These are phyloP conservation scores for Cherax quadricarinatus DNA, from an alignment of 1,140 invertebrate species.

Conservation along the genomic window DNA sequence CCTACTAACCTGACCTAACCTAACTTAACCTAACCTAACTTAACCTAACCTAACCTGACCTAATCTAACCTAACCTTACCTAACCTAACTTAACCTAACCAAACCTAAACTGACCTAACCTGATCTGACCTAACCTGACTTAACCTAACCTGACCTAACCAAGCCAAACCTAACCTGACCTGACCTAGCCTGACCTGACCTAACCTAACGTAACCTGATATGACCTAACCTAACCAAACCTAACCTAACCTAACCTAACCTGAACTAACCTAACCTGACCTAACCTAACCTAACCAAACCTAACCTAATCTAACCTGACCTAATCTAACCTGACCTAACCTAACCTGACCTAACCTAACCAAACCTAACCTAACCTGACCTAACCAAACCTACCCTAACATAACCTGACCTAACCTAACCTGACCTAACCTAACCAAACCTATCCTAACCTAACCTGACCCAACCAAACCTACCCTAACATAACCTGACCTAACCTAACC, in stretches of 20 bases:
- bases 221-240: neutral
- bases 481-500: no score
- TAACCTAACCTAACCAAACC: neutral
- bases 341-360: no score
- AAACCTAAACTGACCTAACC: neutral
- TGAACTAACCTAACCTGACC: neutral
- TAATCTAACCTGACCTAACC: no score
- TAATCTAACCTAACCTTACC: neutral
- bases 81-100: neutral
- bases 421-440: no score
- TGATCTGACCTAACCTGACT: neutral
- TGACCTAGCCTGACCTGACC: neutral
- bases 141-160: neutral
- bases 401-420: no score
- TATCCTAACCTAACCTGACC: no score
- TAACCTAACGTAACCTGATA: constrained; percentile 13
- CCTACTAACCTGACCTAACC: neutral
- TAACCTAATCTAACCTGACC: no score
- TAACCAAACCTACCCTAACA: no score
- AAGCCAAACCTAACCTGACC: neutral
- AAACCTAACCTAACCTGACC: no score
- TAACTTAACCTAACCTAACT: neutral
- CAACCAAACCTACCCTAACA: no score
- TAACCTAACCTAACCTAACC: constrained; percentile 32
- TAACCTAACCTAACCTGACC: neutral